Evolutionary conservation across 2,113 vertebrate genomes (phyloP).

Genomic region (Irena cyanogastra): DNA sequence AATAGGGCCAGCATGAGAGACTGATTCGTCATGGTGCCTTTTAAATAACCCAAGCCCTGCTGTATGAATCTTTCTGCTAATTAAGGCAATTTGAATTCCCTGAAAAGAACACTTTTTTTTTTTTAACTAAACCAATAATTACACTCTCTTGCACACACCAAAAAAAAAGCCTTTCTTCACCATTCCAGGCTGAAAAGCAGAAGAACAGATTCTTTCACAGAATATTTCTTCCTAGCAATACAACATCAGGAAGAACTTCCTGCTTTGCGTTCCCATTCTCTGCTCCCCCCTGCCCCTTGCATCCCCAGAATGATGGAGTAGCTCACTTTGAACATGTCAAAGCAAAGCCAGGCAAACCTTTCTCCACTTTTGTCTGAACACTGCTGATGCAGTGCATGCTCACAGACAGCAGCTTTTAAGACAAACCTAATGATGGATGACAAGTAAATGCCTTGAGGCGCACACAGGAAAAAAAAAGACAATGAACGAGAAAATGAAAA

Average conservation of each 20-base stretch:
- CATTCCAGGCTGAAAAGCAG: not conserved
- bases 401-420: slow-evolving; percentile 37
- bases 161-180: not conserved
- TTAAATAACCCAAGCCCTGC: slow-evolving; percentile 30
- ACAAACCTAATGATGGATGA: slow-evolving; percentile 62
- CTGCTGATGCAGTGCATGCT: slow-evolving; percentile 22
- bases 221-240: not conserved
- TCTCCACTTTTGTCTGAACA: slow-evolving; percentile 37
- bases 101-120: slow-evolving; percentile 23
- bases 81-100: slow-evolving; percentile 51
- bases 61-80: slow-evolving; percentile 49
- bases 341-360: not conserved
- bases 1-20: slow-evolving; percentile 16
- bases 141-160: not conserved
- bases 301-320: slow-evolving; percentile 19
- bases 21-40: not conserved
- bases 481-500: slow-evolving; percentile 37
- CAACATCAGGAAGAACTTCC: slow-evolving; percentile 6
- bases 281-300: not conserved
- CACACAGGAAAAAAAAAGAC: not conserved
- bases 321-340: slow-evolving; percentile 50
- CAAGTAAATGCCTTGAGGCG: slow-evolving; percentile 53
- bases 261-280: not conserved
- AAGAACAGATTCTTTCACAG: not conserved
- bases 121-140: slow-evolving; percentile 45